Conservation (phyloP, 2,113 vertebrate species). For the Hydropotes inermis region DNA sequence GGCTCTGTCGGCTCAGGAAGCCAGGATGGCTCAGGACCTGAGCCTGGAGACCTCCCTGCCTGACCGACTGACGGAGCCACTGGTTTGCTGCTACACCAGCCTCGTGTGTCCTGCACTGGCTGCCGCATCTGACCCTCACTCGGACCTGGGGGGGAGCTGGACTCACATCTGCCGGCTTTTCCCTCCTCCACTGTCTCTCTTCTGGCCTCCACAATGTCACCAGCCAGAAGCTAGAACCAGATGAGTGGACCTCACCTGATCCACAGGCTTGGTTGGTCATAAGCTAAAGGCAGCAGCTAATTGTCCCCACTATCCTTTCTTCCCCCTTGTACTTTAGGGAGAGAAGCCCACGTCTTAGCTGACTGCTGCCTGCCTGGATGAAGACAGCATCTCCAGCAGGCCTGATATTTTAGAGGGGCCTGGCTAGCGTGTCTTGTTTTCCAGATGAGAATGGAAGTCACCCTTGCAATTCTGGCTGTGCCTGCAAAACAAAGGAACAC, state of each 20-base stretch:
- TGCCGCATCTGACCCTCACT: too few species aligned
- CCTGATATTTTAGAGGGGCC: neutral
- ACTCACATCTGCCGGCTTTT: neutral
- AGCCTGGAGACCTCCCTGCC: neutral
- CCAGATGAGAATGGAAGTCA: neutral
- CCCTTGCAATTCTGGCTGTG: neutral
- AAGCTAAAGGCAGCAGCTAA: neutral
- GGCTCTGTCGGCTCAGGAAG: neutral
- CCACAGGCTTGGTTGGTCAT: neutral
- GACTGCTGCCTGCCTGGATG: neutral
- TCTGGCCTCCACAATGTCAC: rapidly evolving
- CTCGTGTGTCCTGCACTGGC: neutral
- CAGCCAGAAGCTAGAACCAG: neutral
- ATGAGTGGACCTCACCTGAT: neutral
- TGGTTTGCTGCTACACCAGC: rapidly evolving
- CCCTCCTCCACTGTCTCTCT: neutral
- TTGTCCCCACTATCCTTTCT: neutral
- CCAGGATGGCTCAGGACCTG: neutral
- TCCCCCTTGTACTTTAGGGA: neutral
- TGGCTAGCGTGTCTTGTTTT: neutral
- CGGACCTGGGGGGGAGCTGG: neutral
- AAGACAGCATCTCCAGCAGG: neutral
- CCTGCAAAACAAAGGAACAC: neutral
- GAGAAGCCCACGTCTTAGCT: neutral
- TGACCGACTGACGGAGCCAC: neutral